Evolutionary conservation across 2,888 invertebrate species (phyloP).

Genomic region (Agrochola macilenta): DNA sequence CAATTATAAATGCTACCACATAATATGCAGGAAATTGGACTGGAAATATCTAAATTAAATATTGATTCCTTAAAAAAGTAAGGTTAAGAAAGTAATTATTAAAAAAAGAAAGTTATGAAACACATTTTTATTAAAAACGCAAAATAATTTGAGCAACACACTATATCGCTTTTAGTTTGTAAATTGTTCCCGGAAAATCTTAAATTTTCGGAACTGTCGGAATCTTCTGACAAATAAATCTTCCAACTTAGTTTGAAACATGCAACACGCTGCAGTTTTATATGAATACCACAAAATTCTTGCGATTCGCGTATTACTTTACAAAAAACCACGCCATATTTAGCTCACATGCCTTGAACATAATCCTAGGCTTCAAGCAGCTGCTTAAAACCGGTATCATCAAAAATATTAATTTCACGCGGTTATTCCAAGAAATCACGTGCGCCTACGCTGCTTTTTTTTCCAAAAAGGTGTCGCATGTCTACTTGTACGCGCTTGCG

Average conservation of each 20-base stretch:
- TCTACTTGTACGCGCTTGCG: conserved; percentile 89
- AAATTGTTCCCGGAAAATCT: not conserved
- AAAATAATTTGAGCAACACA: not conserved
- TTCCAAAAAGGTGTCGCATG: conserved; percentile 78
- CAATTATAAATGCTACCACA: not conserved
- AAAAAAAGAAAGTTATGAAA: too few relatives aligned
- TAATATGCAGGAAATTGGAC: not conserved
- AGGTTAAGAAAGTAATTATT: not conserved
- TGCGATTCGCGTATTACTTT: not conserved
- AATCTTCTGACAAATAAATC: not conserved
- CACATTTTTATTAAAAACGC: not conserved
- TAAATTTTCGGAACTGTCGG: not conserved
- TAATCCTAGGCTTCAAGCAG: conserved; percentile 64
- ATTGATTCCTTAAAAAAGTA: not conserved
- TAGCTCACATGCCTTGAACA: conserved; percentile 28
- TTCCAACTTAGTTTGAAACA: not conserved
- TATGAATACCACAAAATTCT: conserved; percentile 15
- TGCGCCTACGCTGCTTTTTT: conserved; percentile 73
- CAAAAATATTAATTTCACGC: conserved; percentile 82
- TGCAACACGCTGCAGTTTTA: not conserved
- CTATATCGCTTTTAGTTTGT: not conserved
- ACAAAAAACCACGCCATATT: conserved; percentile 17
- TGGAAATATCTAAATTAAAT: too few relatives aligned
- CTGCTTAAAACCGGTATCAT: conserved; percentile 69
- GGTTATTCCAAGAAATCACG: conserved; percentile 82